phyloP scores from a whole-genome alignment of 2,797 vertebrate genomes.

The Microctenopoma stevenorrisi region DNA sequence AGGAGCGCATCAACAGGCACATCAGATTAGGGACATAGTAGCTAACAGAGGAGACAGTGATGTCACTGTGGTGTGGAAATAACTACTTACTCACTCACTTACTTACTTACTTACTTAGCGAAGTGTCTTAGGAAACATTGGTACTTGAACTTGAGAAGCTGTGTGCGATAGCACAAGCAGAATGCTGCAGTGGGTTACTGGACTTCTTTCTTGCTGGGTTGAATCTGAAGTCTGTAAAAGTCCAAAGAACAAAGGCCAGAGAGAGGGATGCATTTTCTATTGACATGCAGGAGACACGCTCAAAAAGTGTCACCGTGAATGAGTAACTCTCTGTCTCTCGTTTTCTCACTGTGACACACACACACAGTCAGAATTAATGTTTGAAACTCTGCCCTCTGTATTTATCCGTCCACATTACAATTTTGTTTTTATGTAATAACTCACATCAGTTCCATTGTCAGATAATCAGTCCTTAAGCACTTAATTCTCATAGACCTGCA shows the following conservation, averaged over 20 bases:
- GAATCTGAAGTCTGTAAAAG: background rate
- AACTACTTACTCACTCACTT: background rate
- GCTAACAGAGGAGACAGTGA: slow-evolving; percentile 32
- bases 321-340: background rate
- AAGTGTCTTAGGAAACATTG: slow-evolving; percentile 47
- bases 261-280: slow-evolving; percentile 34
- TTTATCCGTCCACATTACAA: no score
- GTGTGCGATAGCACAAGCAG: background rate
- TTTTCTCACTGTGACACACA: background rate
- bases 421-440: no score
- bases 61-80: slow-evolving; percentile 35
- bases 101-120: slow-evolving; percentile 20
- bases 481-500: slow-evolving; percentile 7
- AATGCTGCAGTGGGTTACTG: no score
- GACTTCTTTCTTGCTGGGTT: no score
- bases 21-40: slow-evolving; percentile 60
- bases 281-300: slow-evolving; percentile 70
- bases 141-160: slow-evolving; percentile 53
- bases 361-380: background rate
- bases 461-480: background rate
- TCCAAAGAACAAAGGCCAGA: background rate
- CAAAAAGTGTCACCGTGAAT: slow-evolving; percentile 36
- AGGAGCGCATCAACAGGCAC: slow-evolving; percentile 55
- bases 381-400: background rate
- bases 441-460: background rate